Percentiles rank a stretch among this genome's conserved stretches.
phyloP scores from a whole-genome alignment of 2,888 invertebrate species.

The Trachelus iudaicus region DNA sequence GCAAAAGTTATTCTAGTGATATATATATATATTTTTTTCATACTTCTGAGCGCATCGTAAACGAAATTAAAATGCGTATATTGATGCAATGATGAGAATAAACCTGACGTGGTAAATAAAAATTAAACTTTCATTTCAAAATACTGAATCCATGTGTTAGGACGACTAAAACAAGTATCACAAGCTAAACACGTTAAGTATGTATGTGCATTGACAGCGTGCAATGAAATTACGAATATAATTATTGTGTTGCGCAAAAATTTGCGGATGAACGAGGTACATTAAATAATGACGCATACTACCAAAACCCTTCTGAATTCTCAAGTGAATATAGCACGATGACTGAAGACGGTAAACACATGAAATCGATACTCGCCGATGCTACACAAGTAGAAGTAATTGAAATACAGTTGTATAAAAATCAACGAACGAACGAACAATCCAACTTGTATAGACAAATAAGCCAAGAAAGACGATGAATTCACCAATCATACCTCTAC shows the following conservation, averaged over 20 bases:
- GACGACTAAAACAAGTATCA: background rate
- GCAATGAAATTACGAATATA: background rate
- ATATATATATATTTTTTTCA: background rate
- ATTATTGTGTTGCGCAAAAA: background rate
- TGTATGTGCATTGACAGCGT: constrained; percentile 1
- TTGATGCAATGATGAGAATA: background rate
- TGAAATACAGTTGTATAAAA: background rate
- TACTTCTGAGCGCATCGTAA: background rate
- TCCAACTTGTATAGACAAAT: background rate
- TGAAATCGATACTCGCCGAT: background rate
- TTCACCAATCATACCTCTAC: background rate
- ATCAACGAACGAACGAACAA: background rate
- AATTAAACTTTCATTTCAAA: background rate
- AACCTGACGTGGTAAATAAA: background rate
- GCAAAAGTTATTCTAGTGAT: background rate
- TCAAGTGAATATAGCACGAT: background rate
- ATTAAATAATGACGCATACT: background rate
- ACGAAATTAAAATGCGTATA: background rate
- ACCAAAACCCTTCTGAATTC: background rate
- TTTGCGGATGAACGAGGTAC: background rate
- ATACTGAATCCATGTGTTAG: background rate
- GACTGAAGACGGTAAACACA: background rate
- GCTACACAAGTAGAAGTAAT: background rate
- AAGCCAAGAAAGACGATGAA: background rate
- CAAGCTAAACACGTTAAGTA: background rate